These are phyloP conservation scores for Lophotis ruficrista DNA, from an alignment of 2,113 vertebrate genomes.

Conservation along the genomic window DNA sequence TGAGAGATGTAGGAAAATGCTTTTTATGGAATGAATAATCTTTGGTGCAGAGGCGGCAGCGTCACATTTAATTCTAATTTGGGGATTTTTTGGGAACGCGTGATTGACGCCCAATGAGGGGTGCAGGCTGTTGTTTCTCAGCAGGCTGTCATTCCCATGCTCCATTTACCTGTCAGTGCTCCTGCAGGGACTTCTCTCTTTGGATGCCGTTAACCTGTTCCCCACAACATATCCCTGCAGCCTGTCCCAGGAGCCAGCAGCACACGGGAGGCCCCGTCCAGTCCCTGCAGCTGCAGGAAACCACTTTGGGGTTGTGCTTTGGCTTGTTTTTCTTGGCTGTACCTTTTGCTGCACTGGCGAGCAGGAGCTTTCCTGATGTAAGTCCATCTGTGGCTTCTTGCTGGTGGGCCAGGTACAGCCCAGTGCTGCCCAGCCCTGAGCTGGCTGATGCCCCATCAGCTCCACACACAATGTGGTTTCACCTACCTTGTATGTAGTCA, in stretches of 20 bases:
- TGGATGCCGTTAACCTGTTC: neutral
- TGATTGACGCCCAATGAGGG: neutral
- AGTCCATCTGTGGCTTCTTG: neutral
- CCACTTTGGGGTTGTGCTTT: neutral
- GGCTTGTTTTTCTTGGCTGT: neutral
- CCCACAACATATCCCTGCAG: neutral
- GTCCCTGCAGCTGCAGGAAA: rapidly evolving
- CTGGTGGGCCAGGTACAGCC: neutral
- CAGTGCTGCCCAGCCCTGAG: neutral
- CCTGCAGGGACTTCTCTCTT: neutral
- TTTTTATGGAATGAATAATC: conserved; percentile 36
- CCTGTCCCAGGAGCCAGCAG: rapidly evolving
- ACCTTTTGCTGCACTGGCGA: neutral
- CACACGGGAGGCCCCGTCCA: rapidly evolving
- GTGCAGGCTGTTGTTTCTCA: conserved; percentile 8
- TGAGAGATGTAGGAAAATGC: neutral
- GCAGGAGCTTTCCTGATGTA: neutral
- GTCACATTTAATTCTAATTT: neutral
- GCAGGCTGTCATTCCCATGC: neutral
- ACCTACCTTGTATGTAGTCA: rapidly evolving
- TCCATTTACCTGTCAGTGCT: neutral
- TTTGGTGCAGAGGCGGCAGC: neutral
- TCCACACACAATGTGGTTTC: neutral
- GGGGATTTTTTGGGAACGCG: neutral
- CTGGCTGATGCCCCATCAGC: neutral